A percentile compares a stretch with the other conserved stretches of the same genome.
Evolutionary conservation across 2,113 vertebrate genomes (phyloP).

Genomic region (Caranx ignobilis): DNA sequence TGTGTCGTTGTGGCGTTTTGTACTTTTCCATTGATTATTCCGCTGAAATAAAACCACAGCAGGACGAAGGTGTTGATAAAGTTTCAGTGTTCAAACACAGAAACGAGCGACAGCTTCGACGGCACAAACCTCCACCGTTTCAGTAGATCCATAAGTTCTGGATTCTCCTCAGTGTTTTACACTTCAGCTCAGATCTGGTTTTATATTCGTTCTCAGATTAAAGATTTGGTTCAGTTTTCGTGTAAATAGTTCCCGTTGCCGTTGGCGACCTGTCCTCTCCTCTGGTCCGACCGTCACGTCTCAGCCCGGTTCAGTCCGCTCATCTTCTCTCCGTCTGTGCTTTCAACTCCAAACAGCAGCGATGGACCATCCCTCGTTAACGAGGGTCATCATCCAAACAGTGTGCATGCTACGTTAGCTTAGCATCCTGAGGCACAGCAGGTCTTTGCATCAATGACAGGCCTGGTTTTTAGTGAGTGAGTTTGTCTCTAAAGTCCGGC

Average conservation of each 20-base stretch:
- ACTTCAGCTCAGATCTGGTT: constrained; percentile 33
- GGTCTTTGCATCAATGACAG: too few species aligned
- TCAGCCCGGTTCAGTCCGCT: constrained; percentile 15
- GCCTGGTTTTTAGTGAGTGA: too few species aligned
- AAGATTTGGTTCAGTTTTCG: neutral
- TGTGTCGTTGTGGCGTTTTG: neutral
- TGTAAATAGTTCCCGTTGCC: neutral
- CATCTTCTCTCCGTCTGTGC: constrained; percentile 29
- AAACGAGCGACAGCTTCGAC: constrained; percentile 4
- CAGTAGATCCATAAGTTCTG: neutral
- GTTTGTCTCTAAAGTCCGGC: too few species aligned
- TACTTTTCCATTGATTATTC: constrained; percentile 45
- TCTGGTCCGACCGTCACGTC: constrained; percentile 9
- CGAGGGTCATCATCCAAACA: too few species aligned
- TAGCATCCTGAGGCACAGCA: too few species aligned
- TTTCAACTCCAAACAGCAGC: neutral
- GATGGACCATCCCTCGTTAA: neutral
- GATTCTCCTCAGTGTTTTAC: constrained; percentile 7
- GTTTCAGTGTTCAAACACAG: constrained; percentile 3
- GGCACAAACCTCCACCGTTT: constrained; percentile 3
- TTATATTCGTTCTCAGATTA: constrained; percentile 16
- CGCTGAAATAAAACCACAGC: constrained; percentile 1
- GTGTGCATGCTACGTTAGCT: too few species aligned
- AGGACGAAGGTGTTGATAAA: neutral
- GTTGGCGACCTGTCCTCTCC: constrained; percentile 30